Evolutionary conservation across 2,797 vertebrate species (phyloP), one percentile per base, ranked within the genome.

Genomic region (Chiloscyllium punctatum): DNA sequence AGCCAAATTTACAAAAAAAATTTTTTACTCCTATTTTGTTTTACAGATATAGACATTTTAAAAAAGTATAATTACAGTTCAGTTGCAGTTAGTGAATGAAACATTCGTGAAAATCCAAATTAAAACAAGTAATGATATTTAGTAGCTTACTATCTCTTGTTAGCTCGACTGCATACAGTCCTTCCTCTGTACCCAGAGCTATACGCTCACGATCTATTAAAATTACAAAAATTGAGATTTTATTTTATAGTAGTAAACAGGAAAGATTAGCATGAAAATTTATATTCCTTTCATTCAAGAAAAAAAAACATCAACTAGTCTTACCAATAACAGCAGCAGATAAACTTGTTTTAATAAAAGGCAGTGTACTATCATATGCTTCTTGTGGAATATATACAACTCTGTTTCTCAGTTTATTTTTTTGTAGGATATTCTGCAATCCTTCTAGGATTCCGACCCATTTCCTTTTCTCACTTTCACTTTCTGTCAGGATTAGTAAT

Each of bases 371-470:
- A 96, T 99, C 99, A 30, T 99, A 99, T 96, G 99, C 99, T 97
- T 99, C 99, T 51, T 98, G 98, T 11, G 98, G 98, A 18, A 98
- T 95, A 71, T 99, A 99, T 94, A 99, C 98, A 25, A 97, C 97
- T 57, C 97, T 98, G 97, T 97, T 98, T 97, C 96, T 98, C 96
- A 99, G 97, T 69, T 97, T 97, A 97, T 99, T 99, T 97, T 99
- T 99, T 96, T 98, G 98, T 96, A 99, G 97, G 97, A 99, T 98
- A 96, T 97, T 98, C 97, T 99, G 98, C 95, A 99, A 97, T 15
- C 99, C 98, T 96, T 99, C 99, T 86, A 99, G 97, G 96, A 99
- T 98, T 95, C 99, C 98, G 94, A 99, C 98, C 99, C 99, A 99
- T 97, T 98, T 99, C 96, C 97, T 98, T 97, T 99, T 99, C 96